Percentiles rank a stretch among this genome's conserved stretches.
Evolutionary conservation across 2,888 invertebrate species (phyloP).

Genomic region (Sinohyriopsis cumingii): DNA sequence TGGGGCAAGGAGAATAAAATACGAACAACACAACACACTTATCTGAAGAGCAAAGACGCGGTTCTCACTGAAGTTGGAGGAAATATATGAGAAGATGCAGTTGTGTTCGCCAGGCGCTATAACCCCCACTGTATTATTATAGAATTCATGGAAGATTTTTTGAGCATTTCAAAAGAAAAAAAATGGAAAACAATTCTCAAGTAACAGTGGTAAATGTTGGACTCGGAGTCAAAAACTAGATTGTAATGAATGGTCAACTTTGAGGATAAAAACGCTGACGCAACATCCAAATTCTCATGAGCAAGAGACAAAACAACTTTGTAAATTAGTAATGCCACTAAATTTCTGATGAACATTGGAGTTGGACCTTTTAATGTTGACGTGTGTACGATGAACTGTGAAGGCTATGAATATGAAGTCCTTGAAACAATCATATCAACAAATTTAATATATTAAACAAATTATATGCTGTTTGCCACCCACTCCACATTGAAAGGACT

Average conservation of each 20-base stretch:
- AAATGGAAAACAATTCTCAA: too few species aligned
- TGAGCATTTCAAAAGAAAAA: too few species aligned
- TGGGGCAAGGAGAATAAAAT: too few species aligned
- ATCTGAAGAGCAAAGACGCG: too few species aligned
- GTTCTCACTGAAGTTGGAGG: too few species aligned
- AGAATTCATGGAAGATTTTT: too few species aligned
- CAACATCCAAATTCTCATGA: slow-evolving; percentile 36
- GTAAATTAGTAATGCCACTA: slow-evolving; percentile 32
- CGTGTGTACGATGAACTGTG: slow-evolving; percentile 42
- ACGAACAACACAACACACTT: too few species aligned
- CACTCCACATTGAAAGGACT: too few species aligned
- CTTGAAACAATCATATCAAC: slow-evolving; percentile 30
- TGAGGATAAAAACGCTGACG: slow-evolving; percentile 35
- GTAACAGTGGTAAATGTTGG: slow-evolving; percentile 31
- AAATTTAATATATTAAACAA: slow-evolving; percentile 27
- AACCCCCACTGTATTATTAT: too few species aligned
- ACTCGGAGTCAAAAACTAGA: slow-evolving; percentile 25
- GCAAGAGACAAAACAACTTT: slow-evolving; percentile 22
- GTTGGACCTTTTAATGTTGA: slow-evolving; percentile 38
- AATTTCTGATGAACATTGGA: slow-evolving; percentile 32
- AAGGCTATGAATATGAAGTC: slow-evolving; percentile 42
- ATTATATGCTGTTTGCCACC: slow-evolving; percentile 38
- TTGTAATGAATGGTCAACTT: slow-evolving; percentile 32
- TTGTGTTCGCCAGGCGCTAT: too few species aligned
- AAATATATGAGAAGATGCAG: too few species aligned